Evolutionary conservation across 2,888 invertebrate species (phyloP), one percentile per base, ranked within the genome.

Genomic region (Tethea ocularis): DNA sequence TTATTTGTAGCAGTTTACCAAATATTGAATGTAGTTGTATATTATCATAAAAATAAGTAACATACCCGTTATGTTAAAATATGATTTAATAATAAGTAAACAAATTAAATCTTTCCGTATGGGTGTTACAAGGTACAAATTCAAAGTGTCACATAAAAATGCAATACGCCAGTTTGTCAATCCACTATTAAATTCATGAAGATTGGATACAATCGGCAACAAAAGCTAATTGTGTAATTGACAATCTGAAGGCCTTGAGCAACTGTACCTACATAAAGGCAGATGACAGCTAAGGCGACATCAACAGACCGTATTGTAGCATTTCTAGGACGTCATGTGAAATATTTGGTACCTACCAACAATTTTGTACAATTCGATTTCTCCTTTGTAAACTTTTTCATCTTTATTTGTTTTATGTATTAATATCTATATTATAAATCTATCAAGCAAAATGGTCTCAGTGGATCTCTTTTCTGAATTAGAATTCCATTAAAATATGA

Each of bases 141-240:
- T n/a, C n/a, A n/a, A 6, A 26, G 26, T 7, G 26, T 58, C 38
- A 38, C n/a, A n/a, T n/a, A n/a, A n/a, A n/a, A n/a, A 38, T n/a
- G 13, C 38, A 38, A 3, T 13, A 38, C 38, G 26, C 26, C 26
- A 38, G 38, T 13, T 15, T 57, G 41, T 22, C 10, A 56, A 29
- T 56, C 56, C 38, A 36, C 38, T 59, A 57, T 53, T 52, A 46
- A 23, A 33, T 33, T 36, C 36, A 6, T 13, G 54, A 11, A 33
- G 22, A 46, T 46, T 20, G 46, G 46, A 33, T 33, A 33, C 54
- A 24, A 33, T 54, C 36, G 54, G 29, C 53, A 33, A 54, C 54
- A 54, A 54, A 54, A 54, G 54, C 33, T 33, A 54, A 54, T 54
- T 54, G 33, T 54, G 54, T 33, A 54, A 54, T 54, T 54, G 54